Conservation (phyloP, 1,140 invertebrate species). For the Bombus breviceps region DNA sequence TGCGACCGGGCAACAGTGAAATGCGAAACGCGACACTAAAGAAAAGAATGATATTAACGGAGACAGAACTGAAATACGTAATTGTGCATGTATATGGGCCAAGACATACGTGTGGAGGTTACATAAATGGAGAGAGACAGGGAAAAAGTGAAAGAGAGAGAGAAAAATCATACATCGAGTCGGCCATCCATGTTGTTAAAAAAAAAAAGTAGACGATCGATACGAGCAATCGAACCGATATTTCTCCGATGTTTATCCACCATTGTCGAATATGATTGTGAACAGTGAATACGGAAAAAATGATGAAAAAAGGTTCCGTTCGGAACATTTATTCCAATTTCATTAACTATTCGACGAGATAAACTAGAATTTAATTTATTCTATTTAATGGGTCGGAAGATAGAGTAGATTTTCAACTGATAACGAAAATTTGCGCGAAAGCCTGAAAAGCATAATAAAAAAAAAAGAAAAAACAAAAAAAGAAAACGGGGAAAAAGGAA, state of each 20-base stretch:
- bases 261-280: background rate
- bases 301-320: background rate
- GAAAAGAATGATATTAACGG: background rate
- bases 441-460: background rate
- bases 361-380: constrained; percentile 49
- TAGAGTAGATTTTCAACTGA: background rate
- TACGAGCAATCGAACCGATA: constrained; percentile 7
- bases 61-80: background rate
- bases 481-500: too few species aligned
- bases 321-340: constrained; percentile 41
- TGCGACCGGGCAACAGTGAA: background rate
- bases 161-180: background rate
- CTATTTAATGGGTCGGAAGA: background rate
- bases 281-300: background rate
- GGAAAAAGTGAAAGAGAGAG: background rate
- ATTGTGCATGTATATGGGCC: too few species aligned
- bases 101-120: background rate
- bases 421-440: background rate
- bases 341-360: constrained; percentile 41
- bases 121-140: background rate
- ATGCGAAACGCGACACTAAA: background rate
- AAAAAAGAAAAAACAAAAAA: too few species aligned
- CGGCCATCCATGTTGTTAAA: background rate
- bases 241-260: constrained; percentile 9
- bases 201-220: background rate